Evolutionary conservation across 2,888 invertebrate species (phyloP).

Genomic region (Ormyrus nitidulus): DNA sequence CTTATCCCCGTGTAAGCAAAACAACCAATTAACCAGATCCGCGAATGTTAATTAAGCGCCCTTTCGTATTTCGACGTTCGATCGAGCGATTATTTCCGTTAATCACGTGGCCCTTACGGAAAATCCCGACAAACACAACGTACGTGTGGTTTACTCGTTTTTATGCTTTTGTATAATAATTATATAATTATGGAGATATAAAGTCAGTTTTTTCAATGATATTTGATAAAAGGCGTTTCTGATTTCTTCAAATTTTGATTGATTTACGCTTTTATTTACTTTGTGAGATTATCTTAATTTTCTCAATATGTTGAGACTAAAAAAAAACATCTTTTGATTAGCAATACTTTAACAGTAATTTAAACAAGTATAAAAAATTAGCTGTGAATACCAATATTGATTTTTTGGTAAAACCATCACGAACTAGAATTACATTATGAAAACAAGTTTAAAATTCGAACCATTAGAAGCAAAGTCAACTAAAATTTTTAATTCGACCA

Average conservation of each 20-base stretch:
- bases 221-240: too few relatives aligned
- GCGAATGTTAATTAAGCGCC: conserved; percentile 10
- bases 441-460: too few relatives aligned
- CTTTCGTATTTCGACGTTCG: conserved; percentile 6
- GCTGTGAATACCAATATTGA: too few relatives aligned
- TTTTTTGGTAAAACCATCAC: too few relatives aligned
- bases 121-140: conserved; percentile 1
- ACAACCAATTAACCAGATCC: conserved; percentile 22
- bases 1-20: conserved; percentile 9
- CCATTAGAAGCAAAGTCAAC: too few relatives aligned
- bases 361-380: too few relatives aligned
- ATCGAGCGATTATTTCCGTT: background rate
- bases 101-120: background rate
- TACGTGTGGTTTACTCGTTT: background rate
- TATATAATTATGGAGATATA: too few relatives aligned
- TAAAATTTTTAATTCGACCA: too few relatives aligned
- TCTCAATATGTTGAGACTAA: background rate
- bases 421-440: too few relatives aligned
- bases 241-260: background rate
- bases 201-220: too few relatives aligned
- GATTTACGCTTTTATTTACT: background rate
- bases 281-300: background rate
- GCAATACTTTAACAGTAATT: too few relatives aligned
- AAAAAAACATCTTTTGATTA: too few relatives aligned
- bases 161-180: background rate